Percentiles rank a stretch among this genome's conserved stretches.
Conservation (phyloP, 2,888 invertebrate species). For the Camponotus fellah region DNA sequence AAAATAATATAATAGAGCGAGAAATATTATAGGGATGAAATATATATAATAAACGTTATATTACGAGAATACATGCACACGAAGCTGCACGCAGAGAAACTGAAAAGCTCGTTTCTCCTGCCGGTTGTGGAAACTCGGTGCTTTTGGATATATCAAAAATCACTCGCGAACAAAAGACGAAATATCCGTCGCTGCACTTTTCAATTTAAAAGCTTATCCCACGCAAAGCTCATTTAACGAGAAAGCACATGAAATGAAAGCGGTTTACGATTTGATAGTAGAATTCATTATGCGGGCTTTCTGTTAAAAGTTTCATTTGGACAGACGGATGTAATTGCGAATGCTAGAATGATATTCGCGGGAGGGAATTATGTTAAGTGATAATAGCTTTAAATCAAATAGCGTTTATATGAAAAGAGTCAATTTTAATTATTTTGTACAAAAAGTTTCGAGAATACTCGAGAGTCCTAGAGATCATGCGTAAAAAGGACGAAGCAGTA, state of each 20-base stretch:
- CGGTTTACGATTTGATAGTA: constrained; percentile 19
- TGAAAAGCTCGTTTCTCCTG: constrained; percentile 14
- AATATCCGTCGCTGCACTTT: constrained; percentile 26
- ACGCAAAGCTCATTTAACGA: constrained; percentile 35
- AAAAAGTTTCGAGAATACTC: background rate
- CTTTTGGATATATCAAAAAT: constrained; percentile 38
- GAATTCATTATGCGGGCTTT: constrained; percentile 35
- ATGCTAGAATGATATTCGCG: constrained; percentile 9
- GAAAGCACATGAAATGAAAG: constrained; percentile 6
- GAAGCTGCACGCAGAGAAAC: background rate
- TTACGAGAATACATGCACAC: background rate
- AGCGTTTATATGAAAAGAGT: constrained; percentile 3
- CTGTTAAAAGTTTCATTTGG: constrained; percentile 18
- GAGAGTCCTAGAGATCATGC: background rate
- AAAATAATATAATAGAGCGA: constrained; percentile 12
- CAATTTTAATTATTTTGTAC: background rate
- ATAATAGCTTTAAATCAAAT: constrained; percentile 30
- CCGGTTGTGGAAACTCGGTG: constrained; percentile 3
- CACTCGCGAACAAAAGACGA: constrained; percentile 21
- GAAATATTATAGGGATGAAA: constrained; percentile 16
- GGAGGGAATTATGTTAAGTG: constrained; percentile 7
- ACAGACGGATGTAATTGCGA: constrained; percentile 35
- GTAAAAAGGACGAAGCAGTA: background rate
- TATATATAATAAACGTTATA: constrained; percentile 10
- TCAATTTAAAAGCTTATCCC: constrained; percentile 51